Evolutionary conservation across 2,797 vertebrate species (phyloP).

Genomic region (Argentina silus): DNA sequence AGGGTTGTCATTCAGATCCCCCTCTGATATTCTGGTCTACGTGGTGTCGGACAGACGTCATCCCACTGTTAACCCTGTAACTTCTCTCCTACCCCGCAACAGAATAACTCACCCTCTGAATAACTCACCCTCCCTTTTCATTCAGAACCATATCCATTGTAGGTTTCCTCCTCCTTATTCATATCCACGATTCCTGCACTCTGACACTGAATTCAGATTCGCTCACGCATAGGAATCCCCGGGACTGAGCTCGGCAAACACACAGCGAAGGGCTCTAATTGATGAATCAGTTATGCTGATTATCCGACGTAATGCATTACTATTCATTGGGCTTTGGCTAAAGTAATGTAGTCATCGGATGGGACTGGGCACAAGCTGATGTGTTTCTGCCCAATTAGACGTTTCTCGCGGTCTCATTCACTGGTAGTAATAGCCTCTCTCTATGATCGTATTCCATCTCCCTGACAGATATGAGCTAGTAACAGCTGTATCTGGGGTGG

Average conservation of each 20-base stretch:
- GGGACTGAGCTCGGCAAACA: slow-evolving; percentile 24
- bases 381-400: slow-evolving; percentile 72
- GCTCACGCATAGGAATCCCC: slow-evolving; percentile 48
- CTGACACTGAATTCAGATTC: slow-evolving; percentile 17
- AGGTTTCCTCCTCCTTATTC: neutral
- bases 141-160: neutral
- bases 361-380: slow-evolving; percentile 33
- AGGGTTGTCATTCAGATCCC: too few relatives aligned
- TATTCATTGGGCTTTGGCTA: neutral
- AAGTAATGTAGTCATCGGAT: neutral
- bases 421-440: slow-evolving; percentile 63
- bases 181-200: neutral
- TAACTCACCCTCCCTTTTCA: neutral
- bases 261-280: slow-evolving; percentile 49
- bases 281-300: slow-evolving; percentile 61
- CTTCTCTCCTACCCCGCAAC: neutral
- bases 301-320: slow-evolving; percentile 38
- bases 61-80: neutral
- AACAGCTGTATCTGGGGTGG: neutral
- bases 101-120: neutral
- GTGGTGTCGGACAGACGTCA: neutral
- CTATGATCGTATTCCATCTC: slow-evolving; percentile 65
- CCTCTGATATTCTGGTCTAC: too few relatives aligned
- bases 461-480: slow-evolving; percentile 30
- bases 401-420: slow-evolving; percentile 60